A percentile compares a stretch with the other conserved stretches of the same genome.
Conservation (phyloP, 2,797 vertebrate genomes). For the Sylvilagus floridanus region DNA sequence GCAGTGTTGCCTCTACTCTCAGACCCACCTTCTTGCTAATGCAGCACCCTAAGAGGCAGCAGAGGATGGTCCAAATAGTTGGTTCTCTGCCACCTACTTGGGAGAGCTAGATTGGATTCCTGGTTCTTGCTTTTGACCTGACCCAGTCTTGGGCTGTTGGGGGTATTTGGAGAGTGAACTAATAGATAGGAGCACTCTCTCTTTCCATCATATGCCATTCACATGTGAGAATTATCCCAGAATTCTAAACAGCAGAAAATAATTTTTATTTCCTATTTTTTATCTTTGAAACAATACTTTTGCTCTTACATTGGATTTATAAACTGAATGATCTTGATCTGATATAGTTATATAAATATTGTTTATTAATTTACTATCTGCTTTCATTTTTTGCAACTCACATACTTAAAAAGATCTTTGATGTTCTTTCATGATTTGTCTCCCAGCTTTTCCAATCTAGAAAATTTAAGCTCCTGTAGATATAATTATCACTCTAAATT, state of each 20-base stretch:
- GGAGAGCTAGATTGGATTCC: no score
- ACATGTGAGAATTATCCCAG: background rate
- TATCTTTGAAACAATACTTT: slow-evolving; percentile 52
- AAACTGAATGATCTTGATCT: slow-evolving; percentile 77
- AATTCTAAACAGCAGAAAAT: slow-evolving; percentile 49
- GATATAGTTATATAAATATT: slow-evolving; percentile 83
- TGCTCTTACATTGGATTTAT: slow-evolving; percentile 81
- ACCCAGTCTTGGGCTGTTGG: no score
- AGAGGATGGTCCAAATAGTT: no score
- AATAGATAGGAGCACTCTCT: no score
- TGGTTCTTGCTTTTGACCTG: no score
- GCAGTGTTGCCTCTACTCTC: no score
- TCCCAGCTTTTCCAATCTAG: slow-evolving; percentile 67
- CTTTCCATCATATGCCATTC: background rate
- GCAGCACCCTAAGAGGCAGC: no score
- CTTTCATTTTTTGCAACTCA: slow-evolving; percentile 73
- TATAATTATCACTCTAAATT: slow-evolving; percentile 81
- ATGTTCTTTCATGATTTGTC: slow-evolving; percentile 76
- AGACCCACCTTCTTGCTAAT: no score
- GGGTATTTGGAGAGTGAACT: no score
- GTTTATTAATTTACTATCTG: slow-evolving; percentile 80
- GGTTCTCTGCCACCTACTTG: no score
- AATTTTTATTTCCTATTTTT: background rate
- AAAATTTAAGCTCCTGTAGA: slow-evolving; percentile 71
- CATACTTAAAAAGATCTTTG: slow-evolving; percentile 78